Percentiles rank a stretch among this genome's conserved stretches.
phyloP scores from a whole-genome alignment of 2,888 invertebrate species.

The Melanotus villosus region DNA sequence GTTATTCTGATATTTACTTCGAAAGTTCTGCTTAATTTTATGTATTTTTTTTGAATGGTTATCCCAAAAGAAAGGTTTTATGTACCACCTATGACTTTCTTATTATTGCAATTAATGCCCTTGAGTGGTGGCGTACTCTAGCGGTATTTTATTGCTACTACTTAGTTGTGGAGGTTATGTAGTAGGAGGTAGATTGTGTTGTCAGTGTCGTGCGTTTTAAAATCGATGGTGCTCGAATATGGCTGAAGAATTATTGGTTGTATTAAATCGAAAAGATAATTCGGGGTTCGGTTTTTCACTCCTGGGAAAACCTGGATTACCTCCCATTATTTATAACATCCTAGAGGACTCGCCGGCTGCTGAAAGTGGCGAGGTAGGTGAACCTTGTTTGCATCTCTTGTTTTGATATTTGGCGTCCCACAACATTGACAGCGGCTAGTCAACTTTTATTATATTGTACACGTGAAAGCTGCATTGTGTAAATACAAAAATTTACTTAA shows the following conservation, averaged over 20 bases:
- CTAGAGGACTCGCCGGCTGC: conserved; percentile 94
- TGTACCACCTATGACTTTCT: conserved; percentile 13
- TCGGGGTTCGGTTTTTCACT: conserved; percentile 93
- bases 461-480: conserved; percentile 23
- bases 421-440: conserved; percentile 16
- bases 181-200: conserved; percentile 60
- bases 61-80: background rate
- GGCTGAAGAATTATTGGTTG: conserved; percentile 93
- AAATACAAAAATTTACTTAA: background rate
- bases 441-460: conserved; percentile 5
- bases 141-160: conserved; percentile 51
- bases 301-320: conserved; percentile 91
- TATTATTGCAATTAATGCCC: conserved; percentile 9
- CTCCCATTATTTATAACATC: conserved; percentile 94
- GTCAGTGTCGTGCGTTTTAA: conserved; percentile 57
- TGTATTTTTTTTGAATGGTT: too few relatives aligned
- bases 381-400: conserved; percentile 39
- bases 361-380: conserved; percentile 87
- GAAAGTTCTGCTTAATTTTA: too few relatives aligned
- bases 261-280: conserved; percentile 88
- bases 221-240: conserved; percentile 70
- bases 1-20: too few relatives aligned
- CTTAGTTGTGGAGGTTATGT: conserved; percentile 65
- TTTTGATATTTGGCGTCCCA: conserved; percentile 41
- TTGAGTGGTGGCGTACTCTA: conserved; percentile 55